Base-by-base conservation (phyloP, 2,888 invertebrate species). In the Eristalis pertinax region DNA sequence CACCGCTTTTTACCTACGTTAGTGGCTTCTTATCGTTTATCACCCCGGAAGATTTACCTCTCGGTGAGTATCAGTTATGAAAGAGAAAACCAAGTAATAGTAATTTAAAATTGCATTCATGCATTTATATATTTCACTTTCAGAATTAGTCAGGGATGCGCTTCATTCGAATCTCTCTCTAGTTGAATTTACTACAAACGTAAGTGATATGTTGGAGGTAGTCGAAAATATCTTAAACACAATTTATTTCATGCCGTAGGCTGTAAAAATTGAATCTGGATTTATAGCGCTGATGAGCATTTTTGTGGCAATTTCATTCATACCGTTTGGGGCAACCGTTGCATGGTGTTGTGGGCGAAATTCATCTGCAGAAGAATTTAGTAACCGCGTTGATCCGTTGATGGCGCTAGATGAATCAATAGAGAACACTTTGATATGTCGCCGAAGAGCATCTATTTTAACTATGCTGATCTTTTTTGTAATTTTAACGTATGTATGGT, bases 201-300 rank as follows among this genome's bases (percentile, higher is more conserved):
- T 93, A 89, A 92, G 92, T 90, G 35, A 24, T 7, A 24, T 24
- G 7, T 10, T 0, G 1, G 19, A 35, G n/a, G 7, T 22, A n/a
- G 11, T 43, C 1, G 68, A 50, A 29, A 65, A 4, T 58, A 26
- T 13, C 68, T 29, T 32, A 38, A 56, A n/a, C 50, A 22, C 56
- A 80, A 29, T 73, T 79, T 74, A 35, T 65, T 38, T 50, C 1
- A 32, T 64, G 64, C 94, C 94, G 64, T 94, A 96, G 96, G 95
- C 96, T 68, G 94, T 96, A 90, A 95, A 95, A 93, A 94, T 96
- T 91, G 96, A 96, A 91, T 95, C 95, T 15, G 95, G 95, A 58
- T 96, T 96, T 91, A 93, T 96, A 83, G 94, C 94, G 19, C 93
- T 95, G 89, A 94, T 96, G 91, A 94, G 95, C 86, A 92, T 95